Percentiles rank a stretch among this genome's conserved stretches.
Evolutionary conservation across 2,113 vertebrate genomes (phyloP).

Genomic region (Anguilla japonica): DNA sequence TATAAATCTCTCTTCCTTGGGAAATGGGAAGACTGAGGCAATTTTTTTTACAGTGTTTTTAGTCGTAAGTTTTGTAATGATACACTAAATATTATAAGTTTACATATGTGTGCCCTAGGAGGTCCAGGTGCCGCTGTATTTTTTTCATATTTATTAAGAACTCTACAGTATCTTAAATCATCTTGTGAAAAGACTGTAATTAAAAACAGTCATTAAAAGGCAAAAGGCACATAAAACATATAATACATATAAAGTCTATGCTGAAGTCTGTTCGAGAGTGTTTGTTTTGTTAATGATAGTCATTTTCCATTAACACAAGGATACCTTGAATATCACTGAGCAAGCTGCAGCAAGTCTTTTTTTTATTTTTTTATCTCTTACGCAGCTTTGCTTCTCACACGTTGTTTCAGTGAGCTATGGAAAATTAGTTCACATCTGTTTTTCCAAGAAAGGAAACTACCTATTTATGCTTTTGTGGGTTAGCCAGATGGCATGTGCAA

Average conservation of each 20-base stretch:
- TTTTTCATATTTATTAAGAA: constrained; percentile 26
- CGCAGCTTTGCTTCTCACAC: constrained; percentile 36
- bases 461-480: constrained; percentile 40
- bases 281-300: constrained; percentile 47
- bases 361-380: constrained; percentile 27
- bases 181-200: constrained; percentile 50
- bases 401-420: constrained; percentile 35
- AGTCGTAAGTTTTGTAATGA: constrained; percentile 43
- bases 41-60: constrained; percentile 35
- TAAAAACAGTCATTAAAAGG: constrained; percentile 21
- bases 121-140: constrained; percentile 46
- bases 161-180: constrained; percentile 39
- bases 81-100: constrained; percentile 38
- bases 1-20: constrained; percentile 16
- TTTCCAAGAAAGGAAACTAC: constrained; percentile 46
- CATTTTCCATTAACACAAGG: constrained; percentile 46
- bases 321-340: constrained; percentile 34
- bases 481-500: constrained; percentile 42
- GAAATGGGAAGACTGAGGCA: too few species aligned
- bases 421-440: constrained; percentile 57
- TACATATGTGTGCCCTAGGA: constrained; percentile 40
- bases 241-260: constrained; percentile 24
- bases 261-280: constrained; percentile 28
- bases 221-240: too few species aligned
- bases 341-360: constrained; percentile 55